Percentiles rank a stretch among this genome's conserved stretches.
Conservation (phyloP, 2,888 invertebrate genomes). For the Torymus aiolomorphi region DNA sequence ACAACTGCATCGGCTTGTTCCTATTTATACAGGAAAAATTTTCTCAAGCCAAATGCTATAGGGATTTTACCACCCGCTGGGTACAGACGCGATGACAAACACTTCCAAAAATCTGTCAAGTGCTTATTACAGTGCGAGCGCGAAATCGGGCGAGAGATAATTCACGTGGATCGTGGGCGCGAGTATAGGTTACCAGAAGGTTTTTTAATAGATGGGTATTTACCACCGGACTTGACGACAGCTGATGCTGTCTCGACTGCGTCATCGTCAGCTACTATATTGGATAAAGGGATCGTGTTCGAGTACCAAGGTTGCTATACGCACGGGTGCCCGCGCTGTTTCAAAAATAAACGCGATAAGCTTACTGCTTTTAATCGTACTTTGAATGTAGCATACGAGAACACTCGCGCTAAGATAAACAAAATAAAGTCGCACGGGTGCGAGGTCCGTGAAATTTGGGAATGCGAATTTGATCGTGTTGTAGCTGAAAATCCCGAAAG, state of each 20-base stretch:
- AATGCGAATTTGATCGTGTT: not conserved
- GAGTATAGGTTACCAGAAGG: constrained; percentile 35
- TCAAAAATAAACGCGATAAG: not conserved
- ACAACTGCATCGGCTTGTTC: no score
- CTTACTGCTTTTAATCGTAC: no score
- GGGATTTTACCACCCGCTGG: constrained; percentile 64
- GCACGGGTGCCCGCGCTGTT: constrained; percentile 2
- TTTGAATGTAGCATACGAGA: constrained; percentile 4
- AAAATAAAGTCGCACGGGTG: no score
- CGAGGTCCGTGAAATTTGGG: not conserved
- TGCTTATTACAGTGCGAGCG: constrained; percentile 59
- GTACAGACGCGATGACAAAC: constrained; percentile 63
- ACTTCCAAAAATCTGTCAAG: constrained; percentile 60
- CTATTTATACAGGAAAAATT: no score
- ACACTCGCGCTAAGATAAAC: not conserved
- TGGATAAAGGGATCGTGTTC: not conserved
- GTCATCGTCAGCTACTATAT: not conserved
- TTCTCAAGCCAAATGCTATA: constrained; percentile 62
- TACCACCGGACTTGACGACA: not conserved
- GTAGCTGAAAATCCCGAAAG: not conserved
- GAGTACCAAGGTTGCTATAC: constrained; percentile 16
- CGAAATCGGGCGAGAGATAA: constrained; percentile 23
- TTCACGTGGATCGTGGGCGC: constrained; percentile 30
- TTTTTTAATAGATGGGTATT: constrained; percentile 4
- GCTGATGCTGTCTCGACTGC: no score